Evolutionary conservation across 2,888 invertebrate genomes (phyloP).

Genomic region (Chirona hameri): DNA sequence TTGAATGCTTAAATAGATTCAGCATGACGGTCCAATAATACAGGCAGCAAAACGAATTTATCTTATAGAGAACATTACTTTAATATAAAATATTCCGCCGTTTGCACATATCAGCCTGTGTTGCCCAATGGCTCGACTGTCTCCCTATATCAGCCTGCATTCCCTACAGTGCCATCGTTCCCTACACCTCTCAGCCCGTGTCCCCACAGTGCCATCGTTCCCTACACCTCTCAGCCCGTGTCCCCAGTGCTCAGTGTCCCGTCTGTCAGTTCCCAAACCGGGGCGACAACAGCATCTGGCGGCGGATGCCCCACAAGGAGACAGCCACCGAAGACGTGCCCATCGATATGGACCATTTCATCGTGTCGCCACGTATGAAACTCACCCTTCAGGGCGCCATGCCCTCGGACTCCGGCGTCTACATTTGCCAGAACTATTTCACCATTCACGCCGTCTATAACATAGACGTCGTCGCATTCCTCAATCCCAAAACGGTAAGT

Average conservation of each 20-base stretch:
- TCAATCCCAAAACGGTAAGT: constrained; percentile 43
- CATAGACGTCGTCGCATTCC: constrained; percentile 51
- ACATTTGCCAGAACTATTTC: constrained; percentile 24
- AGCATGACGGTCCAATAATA: too few relatives aligned
- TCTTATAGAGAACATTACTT: too few relatives aligned
- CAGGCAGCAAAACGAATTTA: too few relatives aligned
- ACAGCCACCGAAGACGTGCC: constrained; percentile 5
- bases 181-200: too few relatives aligned
- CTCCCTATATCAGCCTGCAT: too few relatives aligned
- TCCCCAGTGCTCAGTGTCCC: background rate
- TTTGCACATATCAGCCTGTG: too few relatives aligned
- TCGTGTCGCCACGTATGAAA: background rate
- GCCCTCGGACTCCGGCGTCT: constrained; percentile 9
- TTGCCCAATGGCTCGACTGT: too few relatives aligned
- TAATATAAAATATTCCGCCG: too few relatives aligned
- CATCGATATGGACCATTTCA: constrained; percentile 24
- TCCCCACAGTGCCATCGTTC: too few relatives aligned
- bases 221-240: background rate
- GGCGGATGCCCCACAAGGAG: background rate
- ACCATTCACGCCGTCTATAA: constrained; percentile 4
- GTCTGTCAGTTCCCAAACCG: constrained; percentile 25
- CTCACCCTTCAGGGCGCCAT: constrained; percentile 4
- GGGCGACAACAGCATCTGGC: background rate
- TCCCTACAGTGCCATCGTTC: too few relatives aligned
- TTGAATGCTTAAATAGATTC: too few relatives aligned